phyloP scores from a whole-genome alignment of 1,140 invertebrate genomes.

The Fragariocoptes setiger region DNA sequence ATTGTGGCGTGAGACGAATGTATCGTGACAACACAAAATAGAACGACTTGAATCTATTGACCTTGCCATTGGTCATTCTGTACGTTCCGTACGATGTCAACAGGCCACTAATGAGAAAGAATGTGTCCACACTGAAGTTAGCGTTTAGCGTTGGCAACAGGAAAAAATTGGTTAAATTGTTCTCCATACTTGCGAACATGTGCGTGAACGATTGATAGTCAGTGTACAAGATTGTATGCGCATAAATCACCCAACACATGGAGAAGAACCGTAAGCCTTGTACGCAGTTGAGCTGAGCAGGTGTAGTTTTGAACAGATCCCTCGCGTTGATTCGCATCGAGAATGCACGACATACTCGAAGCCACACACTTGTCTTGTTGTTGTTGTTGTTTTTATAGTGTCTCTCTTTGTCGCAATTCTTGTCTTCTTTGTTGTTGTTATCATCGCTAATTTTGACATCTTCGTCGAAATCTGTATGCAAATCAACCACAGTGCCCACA shows the following conservation, averaged over 20 bases:
- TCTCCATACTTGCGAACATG: slow-evolving; percentile 4
- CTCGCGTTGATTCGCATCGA: not conserved
- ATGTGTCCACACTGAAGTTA: slow-evolving; percentile 9
- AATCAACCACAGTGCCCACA: too few species aligned
- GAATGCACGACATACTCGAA: too few species aligned
- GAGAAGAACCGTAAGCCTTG: not conserved
- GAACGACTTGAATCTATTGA: slow-evolving; percentile 7
- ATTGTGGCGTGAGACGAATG: slow-evolving; percentile 10
- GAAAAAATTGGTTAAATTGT: slow-evolving; percentile 7
- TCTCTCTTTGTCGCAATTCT: not conserved
- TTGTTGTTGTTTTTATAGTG: not conserved
- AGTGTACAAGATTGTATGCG: not conserved
- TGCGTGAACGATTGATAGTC: slow-evolving; percentile 2
- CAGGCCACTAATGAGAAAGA: slow-evolving; percentile 10
- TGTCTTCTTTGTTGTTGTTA: not conserved
- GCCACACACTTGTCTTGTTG: not conserved
- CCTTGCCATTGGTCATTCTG: slow-evolving; percentile 8
- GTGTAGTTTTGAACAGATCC: not conserved
- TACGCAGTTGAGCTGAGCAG: slow-evolving; percentile 14
- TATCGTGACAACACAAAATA: slow-evolving; percentile 6
- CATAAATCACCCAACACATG: not conserved
- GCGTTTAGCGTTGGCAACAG: slow-evolving; percentile 9
- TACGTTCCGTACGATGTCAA: slow-evolving; percentile 7
- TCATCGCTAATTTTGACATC: not conserved
- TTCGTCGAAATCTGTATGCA: not conserved